Conservation (phyloP, 2,797 vertebrate genomes). For the Helostoma temminkii region DNA sequence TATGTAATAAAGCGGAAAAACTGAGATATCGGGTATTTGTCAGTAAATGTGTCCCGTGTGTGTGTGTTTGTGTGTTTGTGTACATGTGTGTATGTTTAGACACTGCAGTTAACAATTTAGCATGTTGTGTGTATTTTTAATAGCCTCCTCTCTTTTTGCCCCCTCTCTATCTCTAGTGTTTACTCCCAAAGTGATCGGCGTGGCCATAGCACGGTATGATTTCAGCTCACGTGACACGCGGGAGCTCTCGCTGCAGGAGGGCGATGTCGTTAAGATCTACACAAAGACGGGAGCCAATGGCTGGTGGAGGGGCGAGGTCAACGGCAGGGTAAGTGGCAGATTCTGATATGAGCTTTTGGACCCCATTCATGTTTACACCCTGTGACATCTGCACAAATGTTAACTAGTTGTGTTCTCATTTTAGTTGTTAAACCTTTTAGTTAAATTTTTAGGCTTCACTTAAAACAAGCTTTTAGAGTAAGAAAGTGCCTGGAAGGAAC, state of each 20-base stretch:
- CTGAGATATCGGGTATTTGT: neutral
- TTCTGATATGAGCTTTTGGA: too few relatives aligned
- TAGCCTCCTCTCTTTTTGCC: neutral
- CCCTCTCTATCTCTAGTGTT: slow-evolving; percentile 82
- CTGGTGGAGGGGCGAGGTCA: slow-evolving; percentile 98
- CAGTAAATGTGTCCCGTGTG: neutral
- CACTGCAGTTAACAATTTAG: too few relatives aligned
- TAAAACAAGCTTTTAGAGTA: slow-evolving; percentile 16
- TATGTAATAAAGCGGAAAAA: too few relatives aligned
- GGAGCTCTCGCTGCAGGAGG: slow-evolving; percentile 93
- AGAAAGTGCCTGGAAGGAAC: slow-evolving; percentile 19
- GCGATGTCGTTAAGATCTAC: slow-evolving; percentile 96
- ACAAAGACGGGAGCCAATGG: slow-evolving; percentile 95
- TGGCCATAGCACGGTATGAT: slow-evolving; percentile 97
- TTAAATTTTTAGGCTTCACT: slow-evolving; percentile 9
- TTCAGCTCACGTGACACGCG: slow-evolving; percentile 95
- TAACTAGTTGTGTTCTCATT: neutral
- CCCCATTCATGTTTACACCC: neutral
- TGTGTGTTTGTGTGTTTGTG: slow-evolving; percentile 1
- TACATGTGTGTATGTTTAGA: neutral
- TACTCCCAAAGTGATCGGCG: slow-evolving; percentile 92
- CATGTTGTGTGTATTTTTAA: neutral
- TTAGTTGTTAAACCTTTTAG: slow-evolving; percentile 18
- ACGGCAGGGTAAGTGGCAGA: slow-evolving; percentile 88
- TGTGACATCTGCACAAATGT: neutral